phyloP scores from a whole-genome alignment of 2,113 vertebrate species.

The Alaudala cheleensis region DNA sequence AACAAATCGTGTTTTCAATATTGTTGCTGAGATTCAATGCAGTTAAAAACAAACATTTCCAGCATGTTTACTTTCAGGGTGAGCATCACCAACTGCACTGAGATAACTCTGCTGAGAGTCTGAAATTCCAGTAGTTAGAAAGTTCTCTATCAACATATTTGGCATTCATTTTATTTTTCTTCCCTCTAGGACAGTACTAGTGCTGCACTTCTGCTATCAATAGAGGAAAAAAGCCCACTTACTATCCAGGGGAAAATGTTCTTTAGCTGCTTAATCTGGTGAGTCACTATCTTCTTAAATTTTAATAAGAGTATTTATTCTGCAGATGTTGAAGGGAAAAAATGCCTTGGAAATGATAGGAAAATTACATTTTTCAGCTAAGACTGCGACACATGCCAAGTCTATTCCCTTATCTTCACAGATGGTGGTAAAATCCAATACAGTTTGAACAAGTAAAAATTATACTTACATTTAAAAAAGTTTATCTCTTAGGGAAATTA shows the following conservation, averaged over 20 bases:
- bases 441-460: conserved; percentile 15
- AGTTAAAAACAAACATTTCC: background rate
- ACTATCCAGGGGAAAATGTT: background rate
- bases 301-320: conserved; percentile 27
- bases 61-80: background rate
- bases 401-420: conserved; percentile 34
- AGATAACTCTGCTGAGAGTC: background rate
- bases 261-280: conserved; percentile 17
- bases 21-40: background rate
- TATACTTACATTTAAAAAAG: conserved; percentile 10
- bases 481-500: conserved; percentile 42
- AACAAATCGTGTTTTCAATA: background rate
- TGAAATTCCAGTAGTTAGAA: background rate
- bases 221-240: background rate
- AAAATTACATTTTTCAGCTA: conserved; percentile 33
- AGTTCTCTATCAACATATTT: background rate
- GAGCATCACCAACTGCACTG: background rate
- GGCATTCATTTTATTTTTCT: background rate
- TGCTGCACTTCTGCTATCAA: background rate
- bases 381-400: background rate
- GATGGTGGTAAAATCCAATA: conserved; percentile 32
- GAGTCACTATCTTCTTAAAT: conserved; percentile 30
- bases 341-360: background rate
- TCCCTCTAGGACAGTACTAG: background rate
- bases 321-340: background rate